Evolutionary conservation across 2,113 vertebrate species (phyloP).

Genomic region (Dascyllus trimaculatus): DNA sequence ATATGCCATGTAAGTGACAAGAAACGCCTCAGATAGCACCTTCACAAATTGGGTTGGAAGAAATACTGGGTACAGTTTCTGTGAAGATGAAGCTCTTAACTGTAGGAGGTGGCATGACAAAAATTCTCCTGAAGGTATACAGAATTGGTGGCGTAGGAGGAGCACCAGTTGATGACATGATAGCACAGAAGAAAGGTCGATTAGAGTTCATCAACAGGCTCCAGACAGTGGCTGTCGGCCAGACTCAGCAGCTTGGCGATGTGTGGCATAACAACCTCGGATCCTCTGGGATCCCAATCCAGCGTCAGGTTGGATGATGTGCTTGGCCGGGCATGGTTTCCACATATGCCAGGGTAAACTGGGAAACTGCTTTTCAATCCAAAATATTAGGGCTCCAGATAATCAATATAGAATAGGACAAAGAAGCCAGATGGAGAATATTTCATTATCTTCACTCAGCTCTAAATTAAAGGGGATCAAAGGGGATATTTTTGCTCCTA

Average conservation of each 20-base stretch:
- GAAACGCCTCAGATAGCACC: not conserved
- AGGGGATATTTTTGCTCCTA: not conserved
- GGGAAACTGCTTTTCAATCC: constrained; percentile 52
- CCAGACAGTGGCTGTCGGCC: constrained; percentile 56
- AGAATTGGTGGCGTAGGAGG: constrained; percentile 25
- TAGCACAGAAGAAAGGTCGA: constrained; percentile 42
- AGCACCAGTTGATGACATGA: constrained; percentile 31
- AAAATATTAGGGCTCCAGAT: constrained; percentile 43
- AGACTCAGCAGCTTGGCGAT: constrained; percentile 64
- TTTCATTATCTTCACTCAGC: constrained; percentile 22
- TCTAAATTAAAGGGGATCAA: constrained; percentile 39
- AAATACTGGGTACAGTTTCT: constrained; percentile 8
- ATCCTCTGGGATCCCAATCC: constrained; percentile 67
- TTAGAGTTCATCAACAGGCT: constrained; percentile 64
- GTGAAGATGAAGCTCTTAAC: constrained; percentile 19
- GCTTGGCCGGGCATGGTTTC: constrained; percentile 72
- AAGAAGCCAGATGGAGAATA: constrained; percentile 57
- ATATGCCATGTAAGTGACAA: not conserved
- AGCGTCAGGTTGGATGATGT: constrained; percentile 77
- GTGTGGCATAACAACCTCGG: constrained; percentile 58
- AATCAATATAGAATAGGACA: constrained; percentile 50
- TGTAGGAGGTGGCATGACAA: constrained; percentile 18
- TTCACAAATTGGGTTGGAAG: constrained; percentile 14
- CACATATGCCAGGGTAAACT: constrained; percentile 75
- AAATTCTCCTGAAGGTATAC: constrained; percentile 22